phyloP scores from a whole-genome alignment of 2,113 vertebrate species.

The Ceyx melanurus region DNA sequence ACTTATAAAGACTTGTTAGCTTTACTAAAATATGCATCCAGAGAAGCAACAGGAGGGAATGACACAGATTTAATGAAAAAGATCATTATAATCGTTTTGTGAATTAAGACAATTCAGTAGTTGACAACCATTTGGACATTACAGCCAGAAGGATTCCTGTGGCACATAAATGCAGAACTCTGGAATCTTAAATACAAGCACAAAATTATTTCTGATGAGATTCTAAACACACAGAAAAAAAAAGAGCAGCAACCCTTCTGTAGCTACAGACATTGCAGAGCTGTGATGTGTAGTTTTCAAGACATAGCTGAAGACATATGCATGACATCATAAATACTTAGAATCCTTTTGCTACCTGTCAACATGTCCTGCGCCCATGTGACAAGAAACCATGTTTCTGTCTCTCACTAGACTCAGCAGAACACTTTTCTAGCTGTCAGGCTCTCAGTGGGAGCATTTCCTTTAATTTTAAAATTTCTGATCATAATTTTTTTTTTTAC shows the following conservation, averaged over 20 bases:
- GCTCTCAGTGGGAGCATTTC: neutral
- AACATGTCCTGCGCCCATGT: neutral
- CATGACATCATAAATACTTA: neutral
- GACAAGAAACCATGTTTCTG: neutral
- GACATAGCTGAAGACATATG: neutral
- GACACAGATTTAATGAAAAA: neutral
- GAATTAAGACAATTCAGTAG: neutral
- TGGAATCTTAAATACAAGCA: neutral
- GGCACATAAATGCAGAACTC: neutral
- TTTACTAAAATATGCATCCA: neutral
- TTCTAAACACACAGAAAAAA: neutral
- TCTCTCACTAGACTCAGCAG: neutral
- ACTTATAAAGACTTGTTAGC: neutral
- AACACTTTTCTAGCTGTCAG: neutral
- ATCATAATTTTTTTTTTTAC: conserved; percentile 1
- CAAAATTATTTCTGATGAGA: neutral
- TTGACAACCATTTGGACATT: neutral
- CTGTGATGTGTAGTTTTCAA: conserved; percentile 27
- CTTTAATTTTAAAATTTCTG: conserved; percentile 37
- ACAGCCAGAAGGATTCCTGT: neutral
- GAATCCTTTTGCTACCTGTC: neutral
- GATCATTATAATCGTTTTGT: neutral
- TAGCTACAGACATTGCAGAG: neutral
- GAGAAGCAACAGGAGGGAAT: neutral
- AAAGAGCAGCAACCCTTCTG: neutral